These are phyloP conservation scores for Thaumatotibia leucotreta DNA, from an alignment of 1,140 invertebrate species.

Conservation along the genomic window DNA sequence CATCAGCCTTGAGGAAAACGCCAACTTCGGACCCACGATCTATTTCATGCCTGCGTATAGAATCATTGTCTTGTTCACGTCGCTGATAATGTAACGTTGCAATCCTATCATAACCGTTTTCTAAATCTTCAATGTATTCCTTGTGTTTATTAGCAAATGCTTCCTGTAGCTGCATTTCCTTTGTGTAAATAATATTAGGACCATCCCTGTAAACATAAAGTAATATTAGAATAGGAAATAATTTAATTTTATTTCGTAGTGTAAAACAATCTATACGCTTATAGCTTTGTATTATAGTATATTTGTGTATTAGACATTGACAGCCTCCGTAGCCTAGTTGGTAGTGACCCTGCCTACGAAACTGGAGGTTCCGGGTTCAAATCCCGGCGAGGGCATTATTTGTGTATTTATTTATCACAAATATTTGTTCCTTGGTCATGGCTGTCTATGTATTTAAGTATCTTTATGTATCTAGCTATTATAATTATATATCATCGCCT, in stretches of 20 bases:
- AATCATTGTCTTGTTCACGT: conserved; percentile 81
- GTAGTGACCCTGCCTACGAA: too few relatives aligned
- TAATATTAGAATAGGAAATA: conserved; percentile 14
- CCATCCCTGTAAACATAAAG: conserved; percentile 63
- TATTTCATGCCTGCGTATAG: conserved; percentile 83
- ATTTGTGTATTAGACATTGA: too few relatives aligned
- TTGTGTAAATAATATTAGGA: conserved; percentile 76
- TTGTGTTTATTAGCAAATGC: conserved; percentile 77
- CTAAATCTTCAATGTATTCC: conserved; percentile 79
- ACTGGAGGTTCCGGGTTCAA: too few relatives aligned
- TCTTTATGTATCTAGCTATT: too few relatives aligned
- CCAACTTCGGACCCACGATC: conserved; percentile 83
- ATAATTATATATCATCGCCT: too few relatives aligned
- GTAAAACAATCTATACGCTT: too few relatives aligned
- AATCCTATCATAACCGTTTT: conserved; percentile 75
- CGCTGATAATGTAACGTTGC: conserved; percentile 67
- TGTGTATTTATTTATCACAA: too few relatives aligned
- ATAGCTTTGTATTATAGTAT: too few relatives aligned
- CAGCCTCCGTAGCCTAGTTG: too few relatives aligned
- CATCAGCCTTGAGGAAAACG: conserved; percentile 71
- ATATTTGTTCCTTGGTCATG: too few relatives aligned
- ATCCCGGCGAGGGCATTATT: too few relatives aligned
- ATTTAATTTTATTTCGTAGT: background rate
- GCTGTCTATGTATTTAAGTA: too few relatives aligned
- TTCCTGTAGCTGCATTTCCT: conserved; percentile 75